Evolutionary conservation across 2,888 invertebrate species (phyloP), one percentile per base, ranked within the genome.

Genomic region (Myathropa florea): DNA sequence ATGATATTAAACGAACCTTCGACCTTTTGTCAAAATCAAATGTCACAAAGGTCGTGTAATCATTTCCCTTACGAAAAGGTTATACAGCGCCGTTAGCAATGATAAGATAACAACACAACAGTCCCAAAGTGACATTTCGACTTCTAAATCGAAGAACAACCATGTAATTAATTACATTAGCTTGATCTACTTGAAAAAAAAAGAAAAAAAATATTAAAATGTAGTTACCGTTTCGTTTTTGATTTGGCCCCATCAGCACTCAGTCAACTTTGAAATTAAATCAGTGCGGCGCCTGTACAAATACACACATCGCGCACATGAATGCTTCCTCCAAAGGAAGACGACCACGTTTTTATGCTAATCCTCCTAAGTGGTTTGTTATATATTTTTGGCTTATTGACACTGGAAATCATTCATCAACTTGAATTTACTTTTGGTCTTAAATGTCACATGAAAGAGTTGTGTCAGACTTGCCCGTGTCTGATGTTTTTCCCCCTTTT

Each of bases 361-460:
- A 67, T 68, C 53, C 30, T 55, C 39, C 55, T 59, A 46, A 78
- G 21, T 63, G 33, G 78, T 53, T 55, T 64, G 21, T 55, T 26
- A 36, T 30, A 28, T 30, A 46, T 46, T 63, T 46, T 33, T 12
- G 7, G 24, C 53, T 65, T 24, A 64, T 57, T 57, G 18, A 53
- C 14, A 59, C 57, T 28, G 78, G 21, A 63, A 36, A 70, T 71
- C 71, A 71, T 71, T 78, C 46, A 71, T 78, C 78, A 78, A 63
- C 14, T 57, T 63, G 55, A 78, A 63, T 57, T 70, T 63, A 57
- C 55, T 46, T 46, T 39, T 39, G 21, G 71, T 33, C 57, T 71
- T 71, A 71, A 71, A 71, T 64, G 59, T 71, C 71, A 79, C 78
- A 71, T 79, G 78, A 79, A 46, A 28, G 14, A 39, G 24, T 63